Conservation (phyloP, 1,140 invertebrate genomes). For the Metaphire vulgaris region DNA sequence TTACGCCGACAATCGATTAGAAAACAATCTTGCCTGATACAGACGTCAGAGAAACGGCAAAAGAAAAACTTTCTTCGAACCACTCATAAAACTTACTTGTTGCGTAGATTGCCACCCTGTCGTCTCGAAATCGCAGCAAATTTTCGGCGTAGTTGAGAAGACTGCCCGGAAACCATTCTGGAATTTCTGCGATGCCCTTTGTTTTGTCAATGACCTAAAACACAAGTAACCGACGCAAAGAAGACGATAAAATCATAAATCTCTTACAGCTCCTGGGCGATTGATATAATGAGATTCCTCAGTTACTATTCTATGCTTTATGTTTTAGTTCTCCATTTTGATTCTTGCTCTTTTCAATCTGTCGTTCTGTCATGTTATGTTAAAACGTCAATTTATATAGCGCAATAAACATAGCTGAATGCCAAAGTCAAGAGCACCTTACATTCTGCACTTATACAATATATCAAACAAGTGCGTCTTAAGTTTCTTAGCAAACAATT, state of each 20-base stretch:
- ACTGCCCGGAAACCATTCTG: slow-evolving; percentile 53
- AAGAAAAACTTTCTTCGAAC: too few species aligned
- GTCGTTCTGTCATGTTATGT: background rate
- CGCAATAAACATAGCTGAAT: too few species aligned
- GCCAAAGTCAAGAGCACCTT: too few species aligned
- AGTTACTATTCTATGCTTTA: background rate
- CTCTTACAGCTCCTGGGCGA: background rate
- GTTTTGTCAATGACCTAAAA: slow-evolving; percentile 50
- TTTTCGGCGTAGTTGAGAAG: slow-evolving; percentile 56
- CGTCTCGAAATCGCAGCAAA: slow-evolving; percentile 44
- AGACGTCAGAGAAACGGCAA: too few species aligned
- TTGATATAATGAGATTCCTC: background rate
- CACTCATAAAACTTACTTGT: too few species aligned
- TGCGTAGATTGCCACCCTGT: slow-evolving; percentile 52
- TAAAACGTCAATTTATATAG: background rate
- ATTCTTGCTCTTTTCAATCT: background rate
- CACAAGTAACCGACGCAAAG: too few species aligned
- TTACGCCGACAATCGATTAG: too few species aligned
- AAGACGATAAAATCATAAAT: too few species aligned
- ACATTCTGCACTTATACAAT: too few species aligned
- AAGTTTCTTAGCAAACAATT: too few species aligned
- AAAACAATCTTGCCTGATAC: too few species aligned
- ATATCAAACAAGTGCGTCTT: too few species aligned
- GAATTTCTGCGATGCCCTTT: slow-evolving; percentile 50
- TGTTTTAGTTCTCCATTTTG: background rate